A percentile compares a stretch with the other conserved stretches of the same genome.
These are phyloP conservation scores for Chamaea fasciata DNA, from an alignment of 2,113 vertebrate genomes.

Conservation along the genomic window DNA sequence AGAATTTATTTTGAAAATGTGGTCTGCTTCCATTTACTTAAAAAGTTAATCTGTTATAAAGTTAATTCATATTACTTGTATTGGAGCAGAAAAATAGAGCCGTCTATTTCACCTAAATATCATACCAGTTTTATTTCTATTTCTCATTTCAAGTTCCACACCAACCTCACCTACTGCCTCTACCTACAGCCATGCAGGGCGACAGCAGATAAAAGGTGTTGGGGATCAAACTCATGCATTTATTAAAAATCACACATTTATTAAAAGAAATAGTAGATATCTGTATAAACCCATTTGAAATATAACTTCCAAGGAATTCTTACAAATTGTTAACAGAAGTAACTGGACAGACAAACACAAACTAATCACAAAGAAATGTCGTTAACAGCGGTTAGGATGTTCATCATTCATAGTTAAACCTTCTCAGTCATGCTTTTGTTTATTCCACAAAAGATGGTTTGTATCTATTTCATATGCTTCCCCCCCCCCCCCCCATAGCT, in stretches of 20 bases:
- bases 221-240: neutral
- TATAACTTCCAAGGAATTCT: neutral
- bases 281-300: neutral
- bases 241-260: neutral
- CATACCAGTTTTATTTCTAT: neutral
- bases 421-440: neutral
- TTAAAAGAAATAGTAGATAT: neutral
- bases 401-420: neutral
- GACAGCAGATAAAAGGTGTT: neutral
- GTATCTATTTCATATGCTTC: neutral
- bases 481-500: accelerated
- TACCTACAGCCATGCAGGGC: neutral
- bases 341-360: neutral
- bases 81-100: neutral
- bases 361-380: neutral
- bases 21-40: neutral
- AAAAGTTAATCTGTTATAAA: neutral
- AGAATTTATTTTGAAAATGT: neutral
- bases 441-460: neutral
- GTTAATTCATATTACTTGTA: neutral
- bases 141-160: neutral
- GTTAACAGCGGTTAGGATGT: neutral
- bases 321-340: neutral
- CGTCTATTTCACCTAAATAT: neutral
- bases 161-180: neutral